Conservation (phyloP, 2,797 vertebrate genomes). For the Capromys pilorides region DNA sequence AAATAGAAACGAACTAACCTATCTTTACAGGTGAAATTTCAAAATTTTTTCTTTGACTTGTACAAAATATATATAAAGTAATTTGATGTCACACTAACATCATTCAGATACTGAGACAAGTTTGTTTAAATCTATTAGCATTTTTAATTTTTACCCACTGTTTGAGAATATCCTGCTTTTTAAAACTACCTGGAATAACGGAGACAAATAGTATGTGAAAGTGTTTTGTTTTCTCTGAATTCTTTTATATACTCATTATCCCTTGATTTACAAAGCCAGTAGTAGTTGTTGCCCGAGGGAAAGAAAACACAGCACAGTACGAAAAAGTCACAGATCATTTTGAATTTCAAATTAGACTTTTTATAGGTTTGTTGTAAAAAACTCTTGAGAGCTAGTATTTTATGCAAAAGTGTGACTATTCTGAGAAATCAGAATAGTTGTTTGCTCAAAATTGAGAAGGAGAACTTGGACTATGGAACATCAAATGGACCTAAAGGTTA, state of each 20-base stretch:
- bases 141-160: neutral
- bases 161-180: neutral
- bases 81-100: neutral
- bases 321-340: neutral
- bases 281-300: neutral
- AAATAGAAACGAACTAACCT: neutral
- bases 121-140: neutral
- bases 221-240: neutral
- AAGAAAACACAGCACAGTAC: neutral
- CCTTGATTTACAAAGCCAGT: neutral
- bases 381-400: neutral
- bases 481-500: fast-evolving
- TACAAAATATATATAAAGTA: neutral
- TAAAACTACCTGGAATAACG: neutral
- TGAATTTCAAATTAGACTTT: constrained; percentile 57
- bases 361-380: neutral
- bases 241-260: neutral
- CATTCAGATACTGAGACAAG: neutral
- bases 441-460: neutral
- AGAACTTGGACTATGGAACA: neutral
- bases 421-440: neutral
- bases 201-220: neutral
- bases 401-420: neutral
- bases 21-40: neutral
- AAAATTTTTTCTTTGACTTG: neutral